Conservation (phyloP, 64 coral and sea anemone genomes). For the Hydrozoanthus tunicans region DNA sequence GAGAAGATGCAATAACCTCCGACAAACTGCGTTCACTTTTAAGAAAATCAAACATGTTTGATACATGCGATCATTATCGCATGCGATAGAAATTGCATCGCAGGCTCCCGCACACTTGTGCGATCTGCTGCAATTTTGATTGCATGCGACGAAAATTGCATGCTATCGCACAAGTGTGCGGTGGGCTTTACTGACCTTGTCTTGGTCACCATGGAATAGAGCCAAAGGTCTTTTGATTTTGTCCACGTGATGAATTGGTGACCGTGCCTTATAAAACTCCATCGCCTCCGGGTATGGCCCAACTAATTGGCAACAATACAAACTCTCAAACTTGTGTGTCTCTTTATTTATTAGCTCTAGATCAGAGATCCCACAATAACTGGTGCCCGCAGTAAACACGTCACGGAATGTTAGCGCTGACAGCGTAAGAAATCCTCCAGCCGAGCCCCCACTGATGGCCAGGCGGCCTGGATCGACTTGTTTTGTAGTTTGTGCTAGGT, state of each 20-base stretch:
- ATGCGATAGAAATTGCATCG: too few relatives aligned
- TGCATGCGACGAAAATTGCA: too few relatives aligned
- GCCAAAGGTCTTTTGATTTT: slow-evolving; percentile 64
- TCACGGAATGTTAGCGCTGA: slow-evolving; percentile 67
- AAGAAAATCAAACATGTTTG: too few relatives aligned
- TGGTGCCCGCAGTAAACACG: slow-evolving; percentile 88
- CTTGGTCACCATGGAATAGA: slow-evolving; percentile 88
- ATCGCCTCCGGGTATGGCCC: slow-evolving; percentile 71
- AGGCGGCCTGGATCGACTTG: slow-evolving; percentile 68
- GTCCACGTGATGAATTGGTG: slow-evolving; percentile 74
- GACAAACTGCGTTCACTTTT: too few relatives aligned
- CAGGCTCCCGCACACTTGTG: too few relatives aligned
- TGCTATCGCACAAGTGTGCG: too few relatives aligned
- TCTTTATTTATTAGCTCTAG: slow-evolving; percentile 64
- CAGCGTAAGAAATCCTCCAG: slow-evolving; percentile 86
- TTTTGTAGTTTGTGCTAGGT: slow-evolving; percentile 68
- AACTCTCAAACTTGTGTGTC: slow-evolving; percentile 96
- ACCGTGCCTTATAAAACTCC: slow-evolving; percentile 61
- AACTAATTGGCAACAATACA: slow-evolving; percentile 65
- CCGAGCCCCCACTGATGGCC: slow-evolving; percentile 84
- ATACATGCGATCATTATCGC: too few relatives aligned
- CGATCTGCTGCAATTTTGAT: too few relatives aligned
- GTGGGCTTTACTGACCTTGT: slow-evolving; percentile 60
- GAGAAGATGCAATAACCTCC: too few relatives aligned
- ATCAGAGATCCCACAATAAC: slow-evolving; percentile 82